Base-by-base conservation (phyloP, 1,140 invertebrate species). In the Tenebrio molitor region DNA sequence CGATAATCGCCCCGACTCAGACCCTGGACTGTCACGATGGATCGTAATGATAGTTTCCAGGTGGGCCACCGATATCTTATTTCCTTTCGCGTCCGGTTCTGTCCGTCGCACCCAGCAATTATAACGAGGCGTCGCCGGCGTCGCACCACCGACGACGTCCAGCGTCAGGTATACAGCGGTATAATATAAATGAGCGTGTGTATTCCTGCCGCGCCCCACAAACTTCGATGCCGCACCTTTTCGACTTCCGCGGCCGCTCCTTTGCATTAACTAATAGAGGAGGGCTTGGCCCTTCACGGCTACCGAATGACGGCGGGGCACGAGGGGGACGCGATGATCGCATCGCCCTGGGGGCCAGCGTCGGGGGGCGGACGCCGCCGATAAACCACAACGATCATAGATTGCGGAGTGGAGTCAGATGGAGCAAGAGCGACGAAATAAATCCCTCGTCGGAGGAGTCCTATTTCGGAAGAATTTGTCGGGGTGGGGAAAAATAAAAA, bases 251-350 rank as follows among this genome's bases (percentile, higher is more conserved):
- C 23, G 41, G 67, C 42, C 67, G 67, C 67, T 33, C 67, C 50
- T 41, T 65, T 42, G 53, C 69, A 71, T 71, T 71, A 71, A 65
- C 69, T 71, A 71, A 71, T 71, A 34, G 69, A 12, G 6, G 44
- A 58, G 69, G 69, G 69, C 69, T 64, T 65, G 69, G 69, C 69
- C 58, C 58, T 44, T 23, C n/a, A 17, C 23, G 19, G 50, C 23
- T 25, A 41, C 39, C 19, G 53, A 34, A 23, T 50, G 15, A 7
- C 5, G 17, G 23, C n/a, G n/a, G n/a, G 34, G 64, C 15, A n/a
- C 14, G 50, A 12, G 15, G 50, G 50, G 50, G 36, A 12, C 5
- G n/a, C n/a, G 25, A 29, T 29, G 25, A 29, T 29, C 25, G 25
- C 25, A 29, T 29, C 25, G 25, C 25, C 25, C n/a, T n/a, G 25